Percentiles rank a stretch among this genome's conserved stretches.
phyloP scores from a whole-genome alignment of 2,113 vertebrate genomes.

The Synchiropus splendidus region DNA sequence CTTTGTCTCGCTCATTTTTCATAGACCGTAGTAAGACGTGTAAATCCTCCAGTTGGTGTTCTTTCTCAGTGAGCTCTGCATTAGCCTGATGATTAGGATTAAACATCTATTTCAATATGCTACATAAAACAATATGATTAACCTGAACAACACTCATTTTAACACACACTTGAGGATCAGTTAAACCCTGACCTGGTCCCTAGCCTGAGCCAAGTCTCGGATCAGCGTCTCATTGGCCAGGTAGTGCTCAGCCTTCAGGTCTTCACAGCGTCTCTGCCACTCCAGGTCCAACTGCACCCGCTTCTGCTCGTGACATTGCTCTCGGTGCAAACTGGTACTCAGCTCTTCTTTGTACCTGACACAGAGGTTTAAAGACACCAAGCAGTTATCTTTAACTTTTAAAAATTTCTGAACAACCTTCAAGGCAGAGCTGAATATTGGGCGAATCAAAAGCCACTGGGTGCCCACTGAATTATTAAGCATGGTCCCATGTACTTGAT shows the following conservation, averaged over 20 bases:
- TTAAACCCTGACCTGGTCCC: slow-evolving; percentile 66
- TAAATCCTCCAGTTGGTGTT: slow-evolving; percentile 50
- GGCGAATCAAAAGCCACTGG: too few relatives aligned
- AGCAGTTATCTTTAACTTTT: too few relatives aligned
- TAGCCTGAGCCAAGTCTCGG: slow-evolving; percentile 55
- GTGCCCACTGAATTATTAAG: too few relatives aligned
- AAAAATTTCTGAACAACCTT: too few relatives aligned
- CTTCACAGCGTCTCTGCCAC: slow-evolving; percentile 70
- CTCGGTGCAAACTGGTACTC: slow-evolving; percentile 51
- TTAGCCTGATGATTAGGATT: slow-evolving; percentile 34
- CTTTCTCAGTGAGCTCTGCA: slow-evolving; percentile 63
- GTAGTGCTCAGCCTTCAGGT: slow-evolving; percentile 54
- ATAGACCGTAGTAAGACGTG: slow-evolving; percentile 44
- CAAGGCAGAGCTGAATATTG: too few relatives aligned
- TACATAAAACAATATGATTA: neutral
- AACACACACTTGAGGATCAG: neutral
- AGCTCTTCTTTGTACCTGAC: slow-evolving; percentile 75
- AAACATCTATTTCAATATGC: neutral
- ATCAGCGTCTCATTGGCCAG: slow-evolving; percentile 67
- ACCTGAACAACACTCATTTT: neutral
- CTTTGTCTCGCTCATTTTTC: slow-evolving; percentile 60
- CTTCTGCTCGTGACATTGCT: slow-evolving; percentile 62
- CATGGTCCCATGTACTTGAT: too few relatives aligned
- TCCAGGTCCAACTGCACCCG: slow-evolving; percentile 68
- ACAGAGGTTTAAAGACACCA: too few relatives aligned